Conservation (phyloP, 1,140 invertebrate genomes). For the Leptopilina boulardi region DNA sequence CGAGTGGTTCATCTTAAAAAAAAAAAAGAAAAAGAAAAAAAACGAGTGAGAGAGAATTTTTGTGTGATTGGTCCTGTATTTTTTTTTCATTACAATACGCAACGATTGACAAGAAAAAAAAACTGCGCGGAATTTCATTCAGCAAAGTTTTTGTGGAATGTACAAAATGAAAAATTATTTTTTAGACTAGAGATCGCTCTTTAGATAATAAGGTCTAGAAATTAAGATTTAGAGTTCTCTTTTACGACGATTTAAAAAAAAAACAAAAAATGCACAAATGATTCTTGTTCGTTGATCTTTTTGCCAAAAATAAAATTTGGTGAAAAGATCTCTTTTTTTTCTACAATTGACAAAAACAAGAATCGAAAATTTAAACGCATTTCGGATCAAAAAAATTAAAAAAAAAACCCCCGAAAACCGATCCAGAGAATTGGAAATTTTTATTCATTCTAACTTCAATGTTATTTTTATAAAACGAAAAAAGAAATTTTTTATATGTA, state of each 20-base stretch:
- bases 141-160: constrained; percentile 57
- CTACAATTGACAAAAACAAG: neutral
- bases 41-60: neutral
- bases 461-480: neutral
- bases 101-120: neutral
- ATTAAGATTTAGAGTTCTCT: neutral
- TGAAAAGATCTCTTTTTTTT: neutral
- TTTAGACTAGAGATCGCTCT: constrained; percentile 52
- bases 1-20: constrained; percentile 33
- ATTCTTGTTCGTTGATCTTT: neutral
- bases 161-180: constrained; percentile 65
- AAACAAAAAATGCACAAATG: neutral
- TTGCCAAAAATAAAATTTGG: neutral
- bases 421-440: neutral
- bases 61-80: constrained; percentile 13
- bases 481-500: neutral
- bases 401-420: neutral
- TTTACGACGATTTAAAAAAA: neutral
- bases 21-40: neutral
- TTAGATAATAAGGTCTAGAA: neutral
- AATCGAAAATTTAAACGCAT: neutral
- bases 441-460: neutral
- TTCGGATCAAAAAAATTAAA: neutral
- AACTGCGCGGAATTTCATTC: constrained; percentile 23
- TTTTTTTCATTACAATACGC: constrained; percentile 9